These are phyloP conservation scores for Trissolcus basalis DNA, from an alignment of 1,140 invertebrate genomes.

Conservation along the genomic window DNA sequence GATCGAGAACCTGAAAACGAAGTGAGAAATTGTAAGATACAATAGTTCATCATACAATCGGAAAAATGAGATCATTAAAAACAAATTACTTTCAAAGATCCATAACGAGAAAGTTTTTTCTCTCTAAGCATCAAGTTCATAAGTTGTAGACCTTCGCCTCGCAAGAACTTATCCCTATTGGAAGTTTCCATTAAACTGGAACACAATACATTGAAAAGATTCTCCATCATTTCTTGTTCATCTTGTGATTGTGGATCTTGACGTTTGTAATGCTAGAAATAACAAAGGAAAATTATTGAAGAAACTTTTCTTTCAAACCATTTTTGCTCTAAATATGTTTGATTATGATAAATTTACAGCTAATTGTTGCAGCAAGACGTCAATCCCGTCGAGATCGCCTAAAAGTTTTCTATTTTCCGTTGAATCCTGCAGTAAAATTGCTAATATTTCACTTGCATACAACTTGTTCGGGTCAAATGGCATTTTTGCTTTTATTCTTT, in stretches of 20 bases:
- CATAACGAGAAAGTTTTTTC: slow-evolving; percentile 97
- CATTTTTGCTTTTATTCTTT: slow-evolving; percentile 89
- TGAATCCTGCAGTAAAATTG: slow-evolving; percentile 94
- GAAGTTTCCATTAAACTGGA: slow-evolving; percentile 90
- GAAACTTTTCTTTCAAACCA: slow-evolving; percentile 28
- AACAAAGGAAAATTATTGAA: too few relatives aligned
- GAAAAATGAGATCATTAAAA: background rate
- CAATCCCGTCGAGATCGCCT: slow-evolving; percentile 96
- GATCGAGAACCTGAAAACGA: slow-evolving; percentile 83
- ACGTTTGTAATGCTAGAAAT: slow-evolving; percentile 90
- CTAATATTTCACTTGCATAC: slow-evolving; percentile 96
- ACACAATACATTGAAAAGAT: slow-evolving; percentile 97
- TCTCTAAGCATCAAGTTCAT: slow-evolving; percentile 98
- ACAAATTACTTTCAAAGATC: slow-evolving; percentile 88
- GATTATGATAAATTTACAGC: slow-evolving; percentile 83
- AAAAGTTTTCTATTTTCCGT: slow-evolving; percentile 88
- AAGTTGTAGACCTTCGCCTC: slow-evolving; percentile 95
- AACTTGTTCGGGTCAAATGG: slow-evolving; percentile 98
- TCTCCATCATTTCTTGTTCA: slow-evolving; percentile 99
- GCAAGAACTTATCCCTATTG: slow-evolving; percentile 94
- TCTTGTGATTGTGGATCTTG: slow-evolving; percentile 93
- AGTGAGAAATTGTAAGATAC: slow-evolving; percentile 3
- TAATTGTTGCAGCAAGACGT: slow-evolving; percentile 95
- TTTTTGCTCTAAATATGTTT: too few relatives aligned
- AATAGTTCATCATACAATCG: background rate